Conservation (phyloP, 2,113 vertebrate species). For the Dipodomys stephensi region DNA sequence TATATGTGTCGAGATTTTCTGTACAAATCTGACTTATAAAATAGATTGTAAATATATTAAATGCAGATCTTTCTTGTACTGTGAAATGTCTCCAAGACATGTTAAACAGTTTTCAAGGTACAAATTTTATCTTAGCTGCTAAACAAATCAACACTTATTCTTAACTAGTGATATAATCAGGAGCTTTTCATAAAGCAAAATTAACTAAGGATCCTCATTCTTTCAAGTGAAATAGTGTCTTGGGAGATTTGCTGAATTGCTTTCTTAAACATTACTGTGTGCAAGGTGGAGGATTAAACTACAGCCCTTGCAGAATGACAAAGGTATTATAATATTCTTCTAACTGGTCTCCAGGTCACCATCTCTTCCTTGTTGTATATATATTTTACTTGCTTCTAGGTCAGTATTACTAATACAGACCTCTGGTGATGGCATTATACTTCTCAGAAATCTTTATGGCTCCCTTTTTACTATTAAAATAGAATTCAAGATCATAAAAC, state of each 20-base stretch:
- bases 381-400: neutral
- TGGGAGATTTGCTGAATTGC: slow-evolving; percentile 7
- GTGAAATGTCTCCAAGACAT: slow-evolving; percentile 30
- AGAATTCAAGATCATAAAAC: slow-evolving; percentile 6
- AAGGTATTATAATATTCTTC: neutral
- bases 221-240: slow-evolving; percentile 39
- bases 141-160: slow-evolving; percentile 27
- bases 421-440: neutral
- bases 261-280: neutral
- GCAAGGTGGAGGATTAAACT: neutral
- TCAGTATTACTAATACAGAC: neutral
- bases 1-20: slow-evolving; percentile 17
- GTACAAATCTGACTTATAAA: slow-evolving; percentile 18
- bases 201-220: slow-evolving; percentile 36
- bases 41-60: slow-evolving; percentile 14
- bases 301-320: neutral
- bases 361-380: neutral
- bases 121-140: slow-evolving; percentile 35
- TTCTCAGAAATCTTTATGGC: neutral
- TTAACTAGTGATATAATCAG: slow-evolving; percentile 47
- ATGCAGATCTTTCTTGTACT: slow-evolving; percentile 5
- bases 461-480: slow-evolving; percentile 44
- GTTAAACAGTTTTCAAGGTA: slow-evolving; percentile 29
- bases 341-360: neutral
- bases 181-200: slow-evolving; percentile 54